Conservation (phyloP, 1,140 invertebrate genomes). For the Samia ricini region DNA sequence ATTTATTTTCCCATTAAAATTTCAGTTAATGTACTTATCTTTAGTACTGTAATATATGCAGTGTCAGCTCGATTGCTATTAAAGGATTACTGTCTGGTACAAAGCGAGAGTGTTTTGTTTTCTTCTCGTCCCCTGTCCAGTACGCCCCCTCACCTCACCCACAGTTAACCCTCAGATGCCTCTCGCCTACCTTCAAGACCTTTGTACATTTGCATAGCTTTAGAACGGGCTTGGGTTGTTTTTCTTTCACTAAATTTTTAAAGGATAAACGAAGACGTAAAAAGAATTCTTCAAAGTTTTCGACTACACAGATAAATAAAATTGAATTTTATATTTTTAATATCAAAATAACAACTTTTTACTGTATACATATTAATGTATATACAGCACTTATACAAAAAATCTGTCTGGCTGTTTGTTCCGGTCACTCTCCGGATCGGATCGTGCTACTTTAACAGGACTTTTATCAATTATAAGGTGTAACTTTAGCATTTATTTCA, state of each 20-base stretch:
- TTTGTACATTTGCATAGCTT: constrained; percentile 74
- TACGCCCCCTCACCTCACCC: constrained; percentile 35
- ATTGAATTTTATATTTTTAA: too few relatives aligned
- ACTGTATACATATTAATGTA: too few relatives aligned
- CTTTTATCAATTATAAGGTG: too few relatives aligned
- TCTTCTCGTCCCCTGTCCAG: constrained; percentile 52
- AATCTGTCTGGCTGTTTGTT: too few relatives aligned
- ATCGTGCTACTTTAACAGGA: too few relatives aligned
- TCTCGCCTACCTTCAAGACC: constrained; percentile 54
- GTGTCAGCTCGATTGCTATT: constrained; percentile 62
- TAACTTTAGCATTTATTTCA: too few relatives aligned
- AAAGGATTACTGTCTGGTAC: constrained; percentile 67
- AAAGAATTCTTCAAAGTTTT: constrained; percentile 33
- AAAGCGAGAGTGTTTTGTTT: constrained; percentile 70
- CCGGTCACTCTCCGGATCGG: too few relatives aligned
- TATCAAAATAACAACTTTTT: too few relatives aligned
- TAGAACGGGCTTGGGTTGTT: constrained; percentile 54
- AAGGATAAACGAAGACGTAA: constrained; percentile 47
- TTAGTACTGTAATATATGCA: not conserved
- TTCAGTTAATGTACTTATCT: not conserved
- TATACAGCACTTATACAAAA: too few relatives aligned
- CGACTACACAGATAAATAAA: not conserved
- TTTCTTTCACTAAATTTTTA: constrained; percentile 60
- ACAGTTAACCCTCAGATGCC: constrained; percentile 29
- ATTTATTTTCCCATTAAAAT: not conserved